Evolutionary conservation across 1,140 invertebrate species (phyloP).

Genomic region (Heliconius hewitsoni): DNA sequence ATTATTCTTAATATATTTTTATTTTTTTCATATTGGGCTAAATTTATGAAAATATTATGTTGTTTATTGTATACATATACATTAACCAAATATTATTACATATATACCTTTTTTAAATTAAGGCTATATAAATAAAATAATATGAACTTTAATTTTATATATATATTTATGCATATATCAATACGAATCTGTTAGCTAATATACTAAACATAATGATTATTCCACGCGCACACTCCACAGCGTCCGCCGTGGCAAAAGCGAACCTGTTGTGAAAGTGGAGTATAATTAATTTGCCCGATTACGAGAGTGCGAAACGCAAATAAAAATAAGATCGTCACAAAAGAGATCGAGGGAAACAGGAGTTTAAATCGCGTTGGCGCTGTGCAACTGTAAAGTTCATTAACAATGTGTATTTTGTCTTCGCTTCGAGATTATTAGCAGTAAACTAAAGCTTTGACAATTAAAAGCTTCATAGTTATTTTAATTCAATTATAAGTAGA

Average conservation of each 20-base stretch:
- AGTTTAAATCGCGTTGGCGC: conserved; percentile 7
- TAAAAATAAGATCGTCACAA: conserved; percentile 22
- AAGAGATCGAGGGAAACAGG: background rate
- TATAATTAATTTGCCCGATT: conserved; percentile 28
- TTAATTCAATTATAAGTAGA: conserved; percentile 5
- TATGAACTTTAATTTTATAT: no score
- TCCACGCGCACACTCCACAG: conserved; percentile 5
- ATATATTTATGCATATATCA: no score
- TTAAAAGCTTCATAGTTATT: conserved; percentile 11
- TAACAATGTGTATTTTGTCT: conserved; percentile 7
- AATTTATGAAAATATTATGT: background rate
- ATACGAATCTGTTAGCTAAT: background rate
- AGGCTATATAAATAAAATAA: no score
- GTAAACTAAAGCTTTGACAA: background rate
- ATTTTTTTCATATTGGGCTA: background rate
- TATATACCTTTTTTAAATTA: no score
- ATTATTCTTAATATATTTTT: background rate
- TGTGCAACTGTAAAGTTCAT: background rate
- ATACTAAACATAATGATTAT: conserved; percentile 7
- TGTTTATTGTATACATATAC: background rate
- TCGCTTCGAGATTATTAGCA: conserved; percentile 2
- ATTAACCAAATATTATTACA: no score
- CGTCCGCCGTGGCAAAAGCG: conserved; percentile 11
- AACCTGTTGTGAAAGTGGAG: conserved; percentile 32
- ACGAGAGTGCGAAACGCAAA: conserved; percentile 26